Base-by-base conservation (phyloP, 2,797 vertebrate species). In the Prunella strophiata region DNA sequence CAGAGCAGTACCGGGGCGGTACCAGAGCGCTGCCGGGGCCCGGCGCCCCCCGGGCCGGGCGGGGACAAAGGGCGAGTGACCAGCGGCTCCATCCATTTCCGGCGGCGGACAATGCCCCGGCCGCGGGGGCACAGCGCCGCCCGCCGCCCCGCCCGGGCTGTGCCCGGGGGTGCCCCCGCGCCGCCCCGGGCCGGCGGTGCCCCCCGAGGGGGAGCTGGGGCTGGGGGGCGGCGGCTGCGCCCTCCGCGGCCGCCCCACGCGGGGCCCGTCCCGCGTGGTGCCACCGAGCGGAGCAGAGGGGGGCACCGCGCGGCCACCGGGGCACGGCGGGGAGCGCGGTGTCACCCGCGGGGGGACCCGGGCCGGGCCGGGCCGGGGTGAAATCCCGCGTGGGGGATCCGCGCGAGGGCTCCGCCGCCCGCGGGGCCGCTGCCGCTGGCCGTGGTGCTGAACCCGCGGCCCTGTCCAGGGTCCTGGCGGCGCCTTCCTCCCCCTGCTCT, bases 81-180 rank as follows among this genome's bases (percentile, higher is more conserved):
- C 98, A 96, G 96, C 94, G 96, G 97, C 96, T n/a, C n/a, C n/a
- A n/a, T 97, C 88, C 96, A 97, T 98, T 98, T 98, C 98, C 98
- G 97, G 97, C 97, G 95, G 96, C 97, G 97, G 98, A 98, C 98
- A 97, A 97, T 97, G 96, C 94, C 97, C 95, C 70, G 96, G 84
- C 88, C 75, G 82, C 5, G 73, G 89, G 89, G 89, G 89, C 71
- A 91, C 91, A 93, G 94, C 91, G 91, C 94, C 94, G 59, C 91
- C 94, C 89, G 88, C 91, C 48, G 93, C 91, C 81, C 80, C 85
- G 40, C 75, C 63, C 71, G 77, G 29, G 30, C 10, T 32, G 55
- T 40, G 50, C 29, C 57, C 45, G 57, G 68, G 67, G 50, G 25
- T 45, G 16, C 34, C 65, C 42, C 67, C 40, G 40, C 40, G 21